Base-by-base conservation (phyloP, 2,888 invertebrate genomes). In the Leptopilina drosophilae region DNA sequence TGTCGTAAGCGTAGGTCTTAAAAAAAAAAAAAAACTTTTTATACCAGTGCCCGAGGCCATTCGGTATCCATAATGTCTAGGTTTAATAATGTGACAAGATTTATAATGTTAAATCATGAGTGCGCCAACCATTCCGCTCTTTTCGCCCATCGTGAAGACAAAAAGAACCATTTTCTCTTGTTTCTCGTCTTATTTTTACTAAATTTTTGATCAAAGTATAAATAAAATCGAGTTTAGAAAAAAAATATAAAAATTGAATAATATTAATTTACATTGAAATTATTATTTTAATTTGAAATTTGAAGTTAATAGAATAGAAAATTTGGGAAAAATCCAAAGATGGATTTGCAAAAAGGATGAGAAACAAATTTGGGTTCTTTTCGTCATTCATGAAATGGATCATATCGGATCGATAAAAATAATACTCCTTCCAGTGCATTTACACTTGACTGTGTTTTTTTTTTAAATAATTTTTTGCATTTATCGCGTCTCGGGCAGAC, bases 391-490 rank as follows among this genome's bases (percentile, higher is more conserved):
- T 64, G 46, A 76, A 76, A 64, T 64, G 14, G 33, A 33, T 40
- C 59, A 77, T 26, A 11, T 46, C 42, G 40, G 40, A 49, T 20
- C 26, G 53, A 66, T 12, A 49, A 69, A 46, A 65, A 40, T 33
- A 73, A 77, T 80, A 75, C 53, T 64, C 77, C 62, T 77, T 46
- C 77, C 76, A 67, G 77, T 77, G 73, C 66, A 49, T 80, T 40
- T 79, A 81, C 77, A 77, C 49, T 49, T 49, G 49, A 49, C 49
- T 49, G 49, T 78, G 77, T 80, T 78, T 79, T 80, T 81, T 80
- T 78, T 82, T 78, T 78, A 69, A 62, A 78, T 65, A 65, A 79
- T 49, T 67, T 77, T 76, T 76, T 76, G 73, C 73, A 75, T 65
- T 82, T 81, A 78, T 26, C 26, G 69, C 56, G 56, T 56, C 73